Evolutionary conservation across 1,140 invertebrate genomes (phyloP).

Genomic region (Panulirus ornatus): DNA sequence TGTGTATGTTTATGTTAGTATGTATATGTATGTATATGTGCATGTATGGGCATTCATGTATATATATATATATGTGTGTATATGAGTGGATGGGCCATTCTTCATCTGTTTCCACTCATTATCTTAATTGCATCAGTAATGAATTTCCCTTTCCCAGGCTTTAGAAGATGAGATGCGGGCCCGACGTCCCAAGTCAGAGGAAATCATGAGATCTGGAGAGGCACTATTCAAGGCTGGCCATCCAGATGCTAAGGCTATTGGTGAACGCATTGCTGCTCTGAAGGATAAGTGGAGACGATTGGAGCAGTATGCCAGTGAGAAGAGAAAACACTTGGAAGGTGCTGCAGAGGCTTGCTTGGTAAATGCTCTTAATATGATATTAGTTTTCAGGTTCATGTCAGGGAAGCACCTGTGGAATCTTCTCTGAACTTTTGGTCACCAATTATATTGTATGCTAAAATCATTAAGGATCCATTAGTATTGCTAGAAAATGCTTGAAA

Average conservation of each 20-base stretch:
- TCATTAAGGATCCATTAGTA: too few relatives aligned
- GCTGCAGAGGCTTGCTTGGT: constrained; percentile 95
- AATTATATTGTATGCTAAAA: too few relatives aligned
- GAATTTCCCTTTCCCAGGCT: constrained; percentile 77
- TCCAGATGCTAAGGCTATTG: constrained; percentile 87
- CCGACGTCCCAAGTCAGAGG: constrained; percentile 87
- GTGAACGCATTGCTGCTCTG: constrained; percentile 78
- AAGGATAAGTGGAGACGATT: constrained; percentile 80
- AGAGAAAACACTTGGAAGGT: constrained; percentile 93
- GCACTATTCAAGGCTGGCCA: constrained; percentile 87
- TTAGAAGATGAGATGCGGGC: constrained; percentile 95
- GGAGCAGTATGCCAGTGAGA: constrained; percentile 88
- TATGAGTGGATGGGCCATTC: too few relatives aligned
- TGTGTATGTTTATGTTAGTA: too few relatives aligned
- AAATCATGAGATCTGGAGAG: constrained; percentile 86
- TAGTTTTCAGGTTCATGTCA: neutral
- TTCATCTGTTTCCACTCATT: too few relatives aligned
- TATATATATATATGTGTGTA: too few relatives aligned
- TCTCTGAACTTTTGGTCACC: too few relatives aligned
- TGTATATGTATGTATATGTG: too few relatives aligned
- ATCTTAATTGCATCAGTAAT: neutral
- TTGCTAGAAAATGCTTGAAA: too few relatives aligned
- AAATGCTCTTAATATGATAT: too few relatives aligned
- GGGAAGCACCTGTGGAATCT: neutral
- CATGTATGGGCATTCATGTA: too few relatives aligned